phyloP scores from a whole-genome alignment of 2,888 invertebrate species.

The Rugalucina vietnamica region DNA sequence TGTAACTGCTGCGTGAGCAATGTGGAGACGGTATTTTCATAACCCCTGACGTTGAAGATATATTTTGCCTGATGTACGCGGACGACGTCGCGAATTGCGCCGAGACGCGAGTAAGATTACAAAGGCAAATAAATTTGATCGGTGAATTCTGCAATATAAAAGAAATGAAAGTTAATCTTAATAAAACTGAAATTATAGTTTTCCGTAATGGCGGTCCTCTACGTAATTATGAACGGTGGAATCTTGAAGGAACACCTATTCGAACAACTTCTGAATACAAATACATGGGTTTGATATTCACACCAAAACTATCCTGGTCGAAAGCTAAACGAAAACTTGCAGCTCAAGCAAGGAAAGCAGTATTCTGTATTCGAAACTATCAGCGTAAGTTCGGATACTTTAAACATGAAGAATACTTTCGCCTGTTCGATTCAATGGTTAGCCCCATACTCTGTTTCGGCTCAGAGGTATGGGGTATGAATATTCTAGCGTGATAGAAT shows the following conservation, averaged over 20 bases:
- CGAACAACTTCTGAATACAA: slow-evolving; percentile 8
- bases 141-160: not conserved
- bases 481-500: no score
- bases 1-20: no score
- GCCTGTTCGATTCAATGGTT: slow-evolving; percentile 9
- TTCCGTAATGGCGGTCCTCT: slow-evolving; percentile 16
- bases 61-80: not conserved
- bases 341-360: not conserved
- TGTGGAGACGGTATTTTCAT: no score
- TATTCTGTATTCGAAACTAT: not conserved
- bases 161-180: not conserved
- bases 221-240: slow-evolving; percentile 7
- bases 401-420: not conserved
- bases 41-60: no score
- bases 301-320: slow-evolving; percentile 20
- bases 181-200: slow-evolving; percentile 25
- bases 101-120: not conserved
- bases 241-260: not conserved
- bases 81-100: not conserved
- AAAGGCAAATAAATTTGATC: slow-evolving; percentile 1
- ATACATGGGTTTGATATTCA: slow-evolving; percentile 16
- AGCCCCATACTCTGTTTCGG: slow-evolving; percentile 3
- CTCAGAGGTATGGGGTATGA: slow-evolving; percentile 8
- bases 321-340: not conserved
- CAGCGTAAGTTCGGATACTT: not conserved